These are phyloP conservation scores for Platichthys stellatus DNA, from an alignment of 2,113 vertebrate genomes.

Conservation along the genomic window DNA sequence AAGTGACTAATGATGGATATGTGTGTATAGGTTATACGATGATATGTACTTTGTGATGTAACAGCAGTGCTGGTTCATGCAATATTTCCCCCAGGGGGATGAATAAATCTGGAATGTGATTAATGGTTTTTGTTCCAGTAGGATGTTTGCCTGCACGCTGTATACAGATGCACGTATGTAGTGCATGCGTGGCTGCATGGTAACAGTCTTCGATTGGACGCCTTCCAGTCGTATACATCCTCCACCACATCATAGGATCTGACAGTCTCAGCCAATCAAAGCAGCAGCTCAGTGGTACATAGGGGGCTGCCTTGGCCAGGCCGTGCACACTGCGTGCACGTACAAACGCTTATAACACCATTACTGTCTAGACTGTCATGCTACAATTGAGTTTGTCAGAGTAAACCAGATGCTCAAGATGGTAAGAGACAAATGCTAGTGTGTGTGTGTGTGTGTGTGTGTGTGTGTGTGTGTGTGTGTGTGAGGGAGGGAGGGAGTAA, in stretches of 20 bases:
- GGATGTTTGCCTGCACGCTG: background rate
- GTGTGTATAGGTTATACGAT: background rate
- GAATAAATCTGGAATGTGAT: background rate
- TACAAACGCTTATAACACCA: constrained; percentile 46
- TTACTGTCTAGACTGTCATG: background rate
- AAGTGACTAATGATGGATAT: background rate
- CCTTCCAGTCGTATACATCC: constrained; percentile 60
- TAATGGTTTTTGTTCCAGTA: background rate
- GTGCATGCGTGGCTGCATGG: constrained; percentile 62
- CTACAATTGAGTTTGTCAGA: background rate
- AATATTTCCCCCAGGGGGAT: background rate
- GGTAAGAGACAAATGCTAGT: background rate
- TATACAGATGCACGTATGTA: constrained; percentile 11
- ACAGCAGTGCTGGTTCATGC: background rate
- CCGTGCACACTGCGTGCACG: constrained; percentile 11
- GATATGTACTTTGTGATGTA: background rate
- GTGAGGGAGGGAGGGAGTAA: background rate
- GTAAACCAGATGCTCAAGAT: background rate
- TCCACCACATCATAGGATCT: constrained; percentile 45
- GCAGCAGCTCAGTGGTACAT: constrained; percentile 38
- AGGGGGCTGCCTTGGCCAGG: too few relatives aligned
- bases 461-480: background rate
- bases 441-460: background rate
- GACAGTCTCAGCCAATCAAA: constrained; percentile 68
- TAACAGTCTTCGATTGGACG: constrained; percentile 76